A percentile compares a stretch with the other conserved stretches of the same genome.
phyloP scores from a whole-genome alignment of 2,797 vertebrate species.

The Loriculus beryllinus region DNA sequence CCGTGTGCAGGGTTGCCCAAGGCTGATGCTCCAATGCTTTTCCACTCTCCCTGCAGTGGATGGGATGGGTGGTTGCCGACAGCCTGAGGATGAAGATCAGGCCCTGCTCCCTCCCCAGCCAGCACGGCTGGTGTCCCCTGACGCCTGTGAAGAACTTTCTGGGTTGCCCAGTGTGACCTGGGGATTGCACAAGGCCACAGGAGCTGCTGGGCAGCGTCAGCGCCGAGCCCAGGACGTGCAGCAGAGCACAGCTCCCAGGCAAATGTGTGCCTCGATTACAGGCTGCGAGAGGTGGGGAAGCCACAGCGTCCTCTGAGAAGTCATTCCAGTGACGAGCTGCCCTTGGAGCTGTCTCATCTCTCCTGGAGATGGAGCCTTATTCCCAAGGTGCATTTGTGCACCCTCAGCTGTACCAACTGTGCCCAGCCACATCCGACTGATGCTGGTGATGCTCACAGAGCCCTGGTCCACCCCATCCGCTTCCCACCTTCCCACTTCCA shows the following conservation, averaged over 20 bases:
- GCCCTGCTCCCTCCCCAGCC: rapidly evolving
- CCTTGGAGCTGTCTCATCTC: background rate
- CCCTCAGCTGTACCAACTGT: background rate
- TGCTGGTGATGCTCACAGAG: background rate
- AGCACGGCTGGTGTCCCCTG: background rate
- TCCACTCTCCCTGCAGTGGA: rapidly evolving
- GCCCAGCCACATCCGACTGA: rapidly evolving
- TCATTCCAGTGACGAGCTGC: background rate
- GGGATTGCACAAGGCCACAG: background rate
- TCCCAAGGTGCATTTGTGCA: background rate
- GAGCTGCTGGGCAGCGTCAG: background rate
- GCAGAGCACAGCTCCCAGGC: background rate
- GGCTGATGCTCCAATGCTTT: background rate
- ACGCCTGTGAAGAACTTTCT: background rate
- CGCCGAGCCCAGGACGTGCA: rapidly evolving
- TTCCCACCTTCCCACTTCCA: background rate
- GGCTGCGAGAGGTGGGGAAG: background rate
- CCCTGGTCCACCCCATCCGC: too few relatives aligned
- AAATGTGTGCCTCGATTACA: background rate
- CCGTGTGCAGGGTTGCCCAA: rapidly evolving
- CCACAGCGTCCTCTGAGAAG: background rate
- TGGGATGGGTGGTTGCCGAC: rapidly evolving
- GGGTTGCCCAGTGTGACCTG: background rate
- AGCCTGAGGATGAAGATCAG: background rate
- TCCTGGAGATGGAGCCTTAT: background rate